Evolutionary conservation across 2,888 invertebrate species (phyloP), one percentile per base, ranked within the genome.

Genomic region (Lamellibrachia columna): DNA sequence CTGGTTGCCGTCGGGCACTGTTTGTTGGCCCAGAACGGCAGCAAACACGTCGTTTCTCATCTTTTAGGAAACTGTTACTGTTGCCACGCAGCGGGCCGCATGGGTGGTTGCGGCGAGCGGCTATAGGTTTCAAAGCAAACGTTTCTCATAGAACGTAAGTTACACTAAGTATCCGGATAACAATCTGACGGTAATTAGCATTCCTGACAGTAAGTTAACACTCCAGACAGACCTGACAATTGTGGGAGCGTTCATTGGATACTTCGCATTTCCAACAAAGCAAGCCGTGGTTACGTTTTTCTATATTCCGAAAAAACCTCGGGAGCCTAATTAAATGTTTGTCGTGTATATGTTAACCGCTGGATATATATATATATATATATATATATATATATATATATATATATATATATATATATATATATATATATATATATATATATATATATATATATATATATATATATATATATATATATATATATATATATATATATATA

Each of bases 101-200:
- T 75, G 75, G 75, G 75, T 75, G 75, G 75, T 22, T 75, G 15
- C 75, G 75, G 75, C 75, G 75, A 3, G 6, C 75, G 75, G 75
- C 15, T 75, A 22, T 75, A 22, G 75, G 75, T 75, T 75, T 75
- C 75, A 75, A 75, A 75, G 75, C 75, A 75, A 75, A 75, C 6
- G 75, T 22, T 75, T 75, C 75, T 2, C n/a, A 75, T 75, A 75
- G 75, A 75, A 6, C 75, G 75, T 75, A 75, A 75, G 22, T 22
- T 75, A 75, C 75, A 75, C 75, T 75, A 75, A 75, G 75, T 75
- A 75, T 75, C 22, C 75, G 75, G 75, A 75, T 75, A 75, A 75
- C 75, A 75, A 75, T 75, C 75, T 75, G 75, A n/a, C 75, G n/a
- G 22, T 75, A 75, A 75, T 75, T 75, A 75, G 75, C 75, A 75